Evolutionary conservation across 2,888 invertebrate species (phyloP), one percentile per base, ranked within the genome.

Genomic region (Lasioglossum zephyrum): DNA sequence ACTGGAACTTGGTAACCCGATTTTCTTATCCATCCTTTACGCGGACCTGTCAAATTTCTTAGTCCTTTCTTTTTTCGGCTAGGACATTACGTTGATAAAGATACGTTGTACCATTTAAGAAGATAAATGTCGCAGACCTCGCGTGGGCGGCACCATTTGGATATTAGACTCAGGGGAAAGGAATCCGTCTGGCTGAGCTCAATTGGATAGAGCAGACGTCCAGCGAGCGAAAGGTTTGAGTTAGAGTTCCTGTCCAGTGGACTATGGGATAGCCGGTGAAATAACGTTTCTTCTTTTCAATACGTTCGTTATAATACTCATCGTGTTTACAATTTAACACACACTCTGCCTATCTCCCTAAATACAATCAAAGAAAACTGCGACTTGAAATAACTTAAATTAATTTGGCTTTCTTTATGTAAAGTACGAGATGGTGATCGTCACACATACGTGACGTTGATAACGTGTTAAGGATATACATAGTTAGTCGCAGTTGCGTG

Each of bases 201-300:
- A 74, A 84, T 84, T 84, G 73, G 73, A 60, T 69, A 69, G 22
- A 73, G 26, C 47, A 81, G 69, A 36, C 73, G 73, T n/a, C 83
- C 73, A 66, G 47, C 57, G 49, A 44, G 60, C 49, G 77, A 69
- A 47, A 49, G 72, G 16, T 16, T 53, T 49, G 31, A 70, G 49
- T 31, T 78, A 49, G 53, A 53, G 53, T 63, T 18, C 49, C 16
- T n/a, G 41, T 36, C 31, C 31, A 9, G 31, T 44, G 13, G 39
- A 60, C 39, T 39, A 49, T 9, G 26, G 5, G 2, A 11, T 2
- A 18, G 26, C 49, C 39, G 31, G 18, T 18, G 66, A 36, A 66
- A 66, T 36, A 66, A 36, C 66, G 18, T 66, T 31, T 60, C 60
- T 18, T 18, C 8, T 36, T 66, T 66, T 18, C 66, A 11, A 63